Evolutionary conservation across 2,888 invertebrate species (phyloP), one percentile per base, ranked within the genome.

Genomic region (Drosophila mercatorum): DNA sequence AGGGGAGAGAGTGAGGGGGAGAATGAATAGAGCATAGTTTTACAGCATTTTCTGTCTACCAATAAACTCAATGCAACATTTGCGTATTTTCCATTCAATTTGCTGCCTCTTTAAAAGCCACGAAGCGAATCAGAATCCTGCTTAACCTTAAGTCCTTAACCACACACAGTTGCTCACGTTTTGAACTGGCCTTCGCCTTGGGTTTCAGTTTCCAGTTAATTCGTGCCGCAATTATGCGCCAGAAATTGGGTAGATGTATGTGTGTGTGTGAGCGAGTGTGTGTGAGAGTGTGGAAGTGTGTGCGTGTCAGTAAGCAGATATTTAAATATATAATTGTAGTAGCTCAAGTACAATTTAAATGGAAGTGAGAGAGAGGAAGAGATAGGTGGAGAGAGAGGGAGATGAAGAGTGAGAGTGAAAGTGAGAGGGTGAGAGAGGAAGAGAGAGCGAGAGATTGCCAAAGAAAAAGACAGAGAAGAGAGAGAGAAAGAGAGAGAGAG

Each of bases 191-290:
- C 52, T 57, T 57, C 44, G 51, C 11, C 43, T 34, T 14, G 7
- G 53, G 55, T 40, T 53, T 59, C 61, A 26, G 36, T 59, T 61
- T 56, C 41, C 49, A 28, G 36, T 12, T 31, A 40, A 60, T 17
- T 44, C 52, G 52, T 2, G 12, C 63, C 58, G 40, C 74, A 66
- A 59, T 56, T 62, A 26, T 46, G 11, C 26, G 12, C 6, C 36
- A 63, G 43, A 8, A 2, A 44, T 22, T 11, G 44, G 22, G 41
- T 8, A 34, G 34, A 10, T 38, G 41, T 34, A 51, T 43, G n/a
- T 36, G 22, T 11, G 31, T 34, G 31, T 17, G 17, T 17, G 44
- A 49, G 44, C 10, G n/a, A 22, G 51, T 17, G 12, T 12, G 36
- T 3, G 51, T 17, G 36, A 22, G 17, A 17, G 41, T 12, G 36